Evolutionary conservation across 2,113 vertebrate species (phyloP).

Genomic region (Oreocharis arfaki): DNA sequence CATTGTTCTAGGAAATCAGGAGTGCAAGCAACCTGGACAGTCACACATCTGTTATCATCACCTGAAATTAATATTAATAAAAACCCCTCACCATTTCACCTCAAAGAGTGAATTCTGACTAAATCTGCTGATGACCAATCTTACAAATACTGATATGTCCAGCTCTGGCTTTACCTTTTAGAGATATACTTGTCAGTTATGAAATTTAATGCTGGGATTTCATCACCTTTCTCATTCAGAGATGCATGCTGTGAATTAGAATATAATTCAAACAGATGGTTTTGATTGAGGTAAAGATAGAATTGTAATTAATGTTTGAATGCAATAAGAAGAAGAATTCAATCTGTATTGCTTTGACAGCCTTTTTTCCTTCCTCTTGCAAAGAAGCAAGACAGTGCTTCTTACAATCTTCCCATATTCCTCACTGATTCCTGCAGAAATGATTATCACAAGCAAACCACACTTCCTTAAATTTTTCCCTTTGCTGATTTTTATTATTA

Average conservation of each 20-base stretch:
- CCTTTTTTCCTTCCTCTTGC: background rate
- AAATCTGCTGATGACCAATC: background rate
- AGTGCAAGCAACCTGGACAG: background rate
- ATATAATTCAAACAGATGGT: background rate
- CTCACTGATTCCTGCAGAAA: background rate
- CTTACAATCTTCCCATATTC: background rate
- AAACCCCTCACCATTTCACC: background rate
- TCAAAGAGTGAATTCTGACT: background rate
- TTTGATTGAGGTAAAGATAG: background rate
- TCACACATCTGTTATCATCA: background rate
- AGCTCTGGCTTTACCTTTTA: background rate
- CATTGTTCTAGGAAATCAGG: background rate
- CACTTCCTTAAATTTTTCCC: background rate
- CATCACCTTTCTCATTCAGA: background rate
- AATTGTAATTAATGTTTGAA: background rate
- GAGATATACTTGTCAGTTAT: background rate
- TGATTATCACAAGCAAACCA: background rate
- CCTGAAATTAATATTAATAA: background rate
- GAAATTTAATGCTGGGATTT: background rate
- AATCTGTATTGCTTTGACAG: background rate
- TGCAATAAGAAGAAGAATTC: background rate
- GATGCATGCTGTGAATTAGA: rapidly evolving
- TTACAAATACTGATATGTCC: rapidly evolving
- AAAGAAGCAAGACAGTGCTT: background rate
- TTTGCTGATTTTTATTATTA: background rate